Base-by-base conservation (phyloP, 2,888 invertebrate genomes). In the Cephalotes varians region DNA sequence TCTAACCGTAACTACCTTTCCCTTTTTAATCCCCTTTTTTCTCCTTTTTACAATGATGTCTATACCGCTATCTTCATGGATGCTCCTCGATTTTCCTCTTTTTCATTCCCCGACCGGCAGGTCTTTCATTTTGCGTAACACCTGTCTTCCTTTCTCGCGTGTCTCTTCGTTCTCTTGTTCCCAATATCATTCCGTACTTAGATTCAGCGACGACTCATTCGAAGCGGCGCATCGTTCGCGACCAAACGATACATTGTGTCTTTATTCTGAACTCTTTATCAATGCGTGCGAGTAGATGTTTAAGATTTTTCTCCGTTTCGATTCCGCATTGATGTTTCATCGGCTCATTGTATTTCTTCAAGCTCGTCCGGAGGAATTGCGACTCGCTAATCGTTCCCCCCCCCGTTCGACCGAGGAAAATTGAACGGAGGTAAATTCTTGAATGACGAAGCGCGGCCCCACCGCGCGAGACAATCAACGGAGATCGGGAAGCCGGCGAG, bases 31-130 rank as follows among this genome's bases (percentile, higher is more conserved):
- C 58, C 25, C 31, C 25, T 49, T 62, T 79, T 73, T 80, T 56
- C 54, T 34, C 21, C 12, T 58, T 51, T 58, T n/a, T 21, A 12
- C 47, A 21, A 44, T 37, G 37, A 40, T 25, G 62, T 25, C 18
- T 73, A 34, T 77, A 77, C 77, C 77, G 77, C 56, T 77, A 77
- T 69, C 77, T 56, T 71, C 44, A 28, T 69, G 6, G 51, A 49
- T 34, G 34, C 12, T 15, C 60, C 25, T 60, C 21, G 49, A 76
- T 62, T 81, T 81, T 62, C 21, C 51, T 54, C 18, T 62, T 81
- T 81, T 74, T 81, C 73, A 64, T 81, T 81, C 74, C 37, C 49
- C 25, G 25, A 4, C 15, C 40, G 31, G 40, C 31, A n/a, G 25
- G 54, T 54, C 54, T 71, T 77, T 77, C 44, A 77, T 71, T 64